phyloP scores from a whole-genome alignment of 2,888 invertebrate species.

The Muscina levida region DNA sequence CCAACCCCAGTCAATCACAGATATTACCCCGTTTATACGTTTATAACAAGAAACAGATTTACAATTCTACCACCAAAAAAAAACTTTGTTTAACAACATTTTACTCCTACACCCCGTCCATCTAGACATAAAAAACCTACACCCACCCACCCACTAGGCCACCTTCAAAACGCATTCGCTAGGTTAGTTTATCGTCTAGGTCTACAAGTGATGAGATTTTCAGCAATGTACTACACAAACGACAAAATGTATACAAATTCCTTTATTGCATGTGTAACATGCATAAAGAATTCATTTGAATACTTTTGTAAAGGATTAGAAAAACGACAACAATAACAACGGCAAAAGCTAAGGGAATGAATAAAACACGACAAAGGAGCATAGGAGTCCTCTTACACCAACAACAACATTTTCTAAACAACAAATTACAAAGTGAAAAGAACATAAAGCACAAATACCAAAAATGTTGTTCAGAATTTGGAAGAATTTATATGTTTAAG shows the following conservation, averaged over 20 bases:
- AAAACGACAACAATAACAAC: neutral
- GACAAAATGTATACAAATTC: constrained; percentile 53
- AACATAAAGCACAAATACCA: neutral
- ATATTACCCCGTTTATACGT: no score
- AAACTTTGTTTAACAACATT: no score
- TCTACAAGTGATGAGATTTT: no score
- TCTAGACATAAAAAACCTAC: no score
- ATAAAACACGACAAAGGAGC: neutral
- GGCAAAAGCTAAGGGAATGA: neutral
- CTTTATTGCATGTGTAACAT: constrained; percentile 58
- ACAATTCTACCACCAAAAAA: no score
- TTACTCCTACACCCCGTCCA: no score
- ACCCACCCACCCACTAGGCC: no score
- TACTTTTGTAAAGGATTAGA: constrained; percentile 30
- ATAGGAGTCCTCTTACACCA: neutral
- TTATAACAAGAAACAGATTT: no score
- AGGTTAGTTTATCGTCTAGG: no score
- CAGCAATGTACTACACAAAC: constrained; percentile 54
- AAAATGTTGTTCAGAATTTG: constrained; percentile 8
- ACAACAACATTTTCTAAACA: no score
- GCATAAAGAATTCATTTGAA: constrained; percentile 59
- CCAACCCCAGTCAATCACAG: no score
- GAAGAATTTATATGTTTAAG: neutral
- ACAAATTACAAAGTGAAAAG: constrained; percentile 5
- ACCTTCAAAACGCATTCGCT: no score